Conservation (phyloP, 1,140 invertebrate genomes). For the Bombus balteatus region DNA sequence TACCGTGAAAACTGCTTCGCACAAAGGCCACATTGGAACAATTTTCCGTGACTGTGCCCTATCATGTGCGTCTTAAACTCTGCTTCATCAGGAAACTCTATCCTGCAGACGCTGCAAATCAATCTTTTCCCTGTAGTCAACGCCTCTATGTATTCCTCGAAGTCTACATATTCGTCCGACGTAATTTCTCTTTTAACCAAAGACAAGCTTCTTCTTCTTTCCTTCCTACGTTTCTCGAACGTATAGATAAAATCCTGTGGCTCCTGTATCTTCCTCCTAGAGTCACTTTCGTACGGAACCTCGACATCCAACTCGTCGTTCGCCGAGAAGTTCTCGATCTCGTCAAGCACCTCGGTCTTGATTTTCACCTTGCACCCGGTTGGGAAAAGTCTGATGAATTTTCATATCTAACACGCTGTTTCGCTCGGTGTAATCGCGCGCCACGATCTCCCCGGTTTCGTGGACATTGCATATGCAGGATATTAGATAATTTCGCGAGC, state of each 20-base stretch:
- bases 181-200: slow-evolving; percentile 11
- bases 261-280: slow-evolving; percentile 4
- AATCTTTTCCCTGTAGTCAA: slow-evolving; percentile 37
- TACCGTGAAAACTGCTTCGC: slow-evolving; percentile 52
- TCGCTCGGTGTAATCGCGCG: slow-evolving; percentile 1
- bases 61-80: slow-evolving; percentile 59
- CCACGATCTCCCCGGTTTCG: slow-evolving; percentile 26
- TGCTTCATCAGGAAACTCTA: slow-evolving; percentile 54
- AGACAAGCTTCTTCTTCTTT: slow-evolving; percentile 1
- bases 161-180: slow-evolving; percentile 47
- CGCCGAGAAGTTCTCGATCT: slow-evolving; percentile 58
- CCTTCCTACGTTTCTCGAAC: neutral
- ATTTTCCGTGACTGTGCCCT: slow-evolving; percentile 42
- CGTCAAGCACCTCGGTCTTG: slow-evolving; percentile 55
- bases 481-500: slow-evolving; percentile 47
- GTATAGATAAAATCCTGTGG: no score
- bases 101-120: slow-evolving; percentile 60
- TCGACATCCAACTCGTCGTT: slow-evolving; percentile 47
- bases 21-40: slow-evolving; percentile 52
- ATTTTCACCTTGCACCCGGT: slow-evolving; percentile 40
- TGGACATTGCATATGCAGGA: slow-evolving; percentile 30
- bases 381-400: neutral
- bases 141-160: slow-evolving; percentile 56
- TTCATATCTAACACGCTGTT: neutral
- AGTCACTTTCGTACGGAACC: neutral